Conservation (phyloP, 2,797 vertebrate genomes). For the Gallinago solitaria region DNA sequence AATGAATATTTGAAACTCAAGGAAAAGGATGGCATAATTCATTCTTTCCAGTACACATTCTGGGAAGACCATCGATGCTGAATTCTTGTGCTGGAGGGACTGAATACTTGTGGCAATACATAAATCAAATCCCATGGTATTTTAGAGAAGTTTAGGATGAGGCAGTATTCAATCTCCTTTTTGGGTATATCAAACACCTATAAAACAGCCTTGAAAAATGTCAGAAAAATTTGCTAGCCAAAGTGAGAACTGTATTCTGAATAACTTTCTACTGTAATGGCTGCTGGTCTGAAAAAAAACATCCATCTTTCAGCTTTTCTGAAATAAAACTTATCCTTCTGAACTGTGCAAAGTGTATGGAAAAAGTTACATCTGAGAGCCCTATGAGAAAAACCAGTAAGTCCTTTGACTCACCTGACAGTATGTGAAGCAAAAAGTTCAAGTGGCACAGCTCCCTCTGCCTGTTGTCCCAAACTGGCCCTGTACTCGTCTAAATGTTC, state of each 20-base stretch:
- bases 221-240: not conserved
- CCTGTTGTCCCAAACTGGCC: slow-evolving; percentile 75
- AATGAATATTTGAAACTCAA: not conserved
- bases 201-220: not conserved
- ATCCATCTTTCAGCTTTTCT: not conserved
- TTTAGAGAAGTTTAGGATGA: not conserved
- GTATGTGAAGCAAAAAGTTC: slow-evolving; percentile 68
- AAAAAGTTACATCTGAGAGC: not conserved
- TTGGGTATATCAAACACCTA: not conserved
- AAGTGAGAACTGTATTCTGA: not conserved
- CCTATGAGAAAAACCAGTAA: not conserved
- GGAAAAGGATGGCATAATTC: not conserved
- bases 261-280: not conserved
- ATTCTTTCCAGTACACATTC: not conserved
- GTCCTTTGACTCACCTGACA: slow-evolving; percentile 69
- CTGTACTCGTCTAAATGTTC: slow-evolving; percentile 93
- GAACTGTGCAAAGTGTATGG: not conserved
- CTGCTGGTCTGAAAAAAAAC: not conserved
- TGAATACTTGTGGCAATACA: not conserved
- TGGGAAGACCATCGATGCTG: not conserved
- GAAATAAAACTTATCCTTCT: not conserved
- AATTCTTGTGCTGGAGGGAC: not conserved
- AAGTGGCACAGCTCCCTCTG: slow-evolving; percentile 71
- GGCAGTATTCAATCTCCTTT: not conserved
- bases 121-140: not conserved